Conservation (phyloP, 2,113 vertebrate genomes). For the Pelvicachromis taeniatus region DNA sequence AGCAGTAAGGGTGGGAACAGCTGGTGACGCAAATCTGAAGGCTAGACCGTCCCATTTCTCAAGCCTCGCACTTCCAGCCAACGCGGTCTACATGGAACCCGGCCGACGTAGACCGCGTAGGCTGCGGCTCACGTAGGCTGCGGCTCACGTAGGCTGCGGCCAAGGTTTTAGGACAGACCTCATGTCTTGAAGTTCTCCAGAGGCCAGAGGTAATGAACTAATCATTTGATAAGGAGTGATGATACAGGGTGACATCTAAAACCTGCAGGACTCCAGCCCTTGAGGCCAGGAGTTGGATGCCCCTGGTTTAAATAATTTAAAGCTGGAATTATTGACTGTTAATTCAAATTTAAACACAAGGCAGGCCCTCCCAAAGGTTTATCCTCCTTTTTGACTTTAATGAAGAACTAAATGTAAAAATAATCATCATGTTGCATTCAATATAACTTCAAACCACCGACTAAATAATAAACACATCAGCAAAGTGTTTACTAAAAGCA, state of each 20-base stretch:
- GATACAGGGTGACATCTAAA: not conserved
- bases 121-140: too few relatives aligned
- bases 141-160: too few relatives aligned
- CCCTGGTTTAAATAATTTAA: not conserved
- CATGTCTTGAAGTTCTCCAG: not conserved
- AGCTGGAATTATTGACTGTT: not conserved
- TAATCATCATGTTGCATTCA: not conserved
- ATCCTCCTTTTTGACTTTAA: not conserved
- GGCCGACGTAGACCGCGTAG: too few relatives aligned
- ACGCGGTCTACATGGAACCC: too few relatives aligned
- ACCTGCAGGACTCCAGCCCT: not conserved
- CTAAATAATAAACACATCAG: not conserved
- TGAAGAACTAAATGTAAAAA: not conserved
- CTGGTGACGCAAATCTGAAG: too few relatives aligned
- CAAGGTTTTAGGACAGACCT: too few relatives aligned
- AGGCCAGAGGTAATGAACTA: not conserved
- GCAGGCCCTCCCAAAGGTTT: not conserved
- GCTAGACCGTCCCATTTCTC: too few relatives aligned
- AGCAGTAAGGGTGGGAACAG: too few relatives aligned
- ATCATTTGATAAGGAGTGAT: not conserved
- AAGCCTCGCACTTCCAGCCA: too few relatives aligned
- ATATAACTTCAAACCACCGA: not conserved
- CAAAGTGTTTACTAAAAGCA: accelerated
- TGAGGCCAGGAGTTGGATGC: not conserved
- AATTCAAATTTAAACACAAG: not conserved